These are phyloP conservation scores for Ricordea florida DNA, from an alignment of 92 coral and sea anemone genomes.

Conservation along the genomic window DNA sequence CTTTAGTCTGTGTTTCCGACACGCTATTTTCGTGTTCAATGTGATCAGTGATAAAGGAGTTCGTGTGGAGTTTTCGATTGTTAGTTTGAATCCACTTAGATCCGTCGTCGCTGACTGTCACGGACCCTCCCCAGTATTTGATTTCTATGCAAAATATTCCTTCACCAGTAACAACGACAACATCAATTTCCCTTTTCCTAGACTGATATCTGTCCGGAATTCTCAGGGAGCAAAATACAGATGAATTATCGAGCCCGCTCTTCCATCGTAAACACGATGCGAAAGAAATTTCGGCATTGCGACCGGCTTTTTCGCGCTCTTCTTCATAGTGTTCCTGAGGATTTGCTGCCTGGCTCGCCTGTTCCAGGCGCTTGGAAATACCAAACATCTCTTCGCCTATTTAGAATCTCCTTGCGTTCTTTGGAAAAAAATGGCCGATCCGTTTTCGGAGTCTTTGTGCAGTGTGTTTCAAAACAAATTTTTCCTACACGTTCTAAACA, in stretches of 20 bases:
- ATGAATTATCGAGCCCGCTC: conserved; percentile 71
- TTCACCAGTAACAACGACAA: conserved; percentile 72
- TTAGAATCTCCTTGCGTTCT: neutral
- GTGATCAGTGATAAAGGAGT: conserved; percentile 64
- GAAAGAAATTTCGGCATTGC: conserved; percentile 87
- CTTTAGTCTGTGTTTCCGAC: conserved; percentile 63
- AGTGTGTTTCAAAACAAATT: neutral
- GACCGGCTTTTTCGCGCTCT: conserved; percentile 89
- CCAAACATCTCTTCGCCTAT: conserved; percentile 69
- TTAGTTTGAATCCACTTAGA: conserved; percentile 88
- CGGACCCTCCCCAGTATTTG: conserved; percentile 89
- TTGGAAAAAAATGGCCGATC: neutral
- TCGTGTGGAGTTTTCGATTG: conserved; percentile 45
- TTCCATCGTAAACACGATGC: conserved; percentile 67
- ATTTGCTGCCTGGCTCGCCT: conserved; percentile 86
- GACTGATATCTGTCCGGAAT: conserved; percentile 94
- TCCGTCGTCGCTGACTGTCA: conserved; percentile 70
- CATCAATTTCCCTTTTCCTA: conserved; percentile 89
- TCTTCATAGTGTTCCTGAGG: conserved; percentile 87
- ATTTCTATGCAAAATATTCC: conserved; percentile 89
- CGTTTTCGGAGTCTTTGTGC: neutral
- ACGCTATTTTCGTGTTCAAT: conserved; percentile 88
- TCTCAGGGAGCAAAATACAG: conserved; percentile 90
- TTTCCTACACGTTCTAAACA: conserved; percentile 57
- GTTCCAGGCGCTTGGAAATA: conserved; percentile 83